A percentile compares a stretch with the other conserved stretches of the same genome.
Conservation (phyloP, 2,888 invertebrate species). For the Amphipoea oculea region DNA sequence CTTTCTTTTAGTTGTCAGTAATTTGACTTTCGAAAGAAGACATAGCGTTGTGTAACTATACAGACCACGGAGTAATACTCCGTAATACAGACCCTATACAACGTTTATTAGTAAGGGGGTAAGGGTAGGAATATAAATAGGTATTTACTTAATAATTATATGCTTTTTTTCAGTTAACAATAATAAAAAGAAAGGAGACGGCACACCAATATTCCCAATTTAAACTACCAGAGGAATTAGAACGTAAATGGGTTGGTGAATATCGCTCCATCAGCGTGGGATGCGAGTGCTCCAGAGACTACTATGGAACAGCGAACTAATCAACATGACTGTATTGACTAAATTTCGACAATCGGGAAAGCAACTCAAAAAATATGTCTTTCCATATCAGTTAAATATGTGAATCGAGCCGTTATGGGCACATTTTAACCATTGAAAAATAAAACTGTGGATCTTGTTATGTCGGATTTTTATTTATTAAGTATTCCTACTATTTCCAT, state of each 20-base stretch:
- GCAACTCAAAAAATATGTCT: slow-evolving; percentile 27
- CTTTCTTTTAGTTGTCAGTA: too few species aligned
- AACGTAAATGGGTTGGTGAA: slow-evolving; percentile 75
- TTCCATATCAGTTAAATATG: slow-evolving; percentile 51
- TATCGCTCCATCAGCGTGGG: slow-evolving; percentile 77
- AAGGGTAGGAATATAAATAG: neutral
- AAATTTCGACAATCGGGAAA: slow-evolving; percentile 29
- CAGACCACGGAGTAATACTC: too few species aligned
- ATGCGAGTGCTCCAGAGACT: slow-evolving; percentile 78
- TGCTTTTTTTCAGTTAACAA: slow-evolving; percentile 76
- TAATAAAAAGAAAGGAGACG: slow-evolving; percentile 73
- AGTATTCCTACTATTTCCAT: neutral
- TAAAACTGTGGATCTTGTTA: slow-evolving; percentile 34
- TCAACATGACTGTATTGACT: neutral
- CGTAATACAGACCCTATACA: too few species aligned
- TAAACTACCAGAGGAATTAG: slow-evolving; percentile 74
- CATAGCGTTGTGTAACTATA: too few species aligned
- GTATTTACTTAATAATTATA: neutral
- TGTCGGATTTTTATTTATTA: slow-evolving; percentile 28
- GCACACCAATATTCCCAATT: slow-evolving; percentile 41
- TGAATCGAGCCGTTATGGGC: slow-evolving; percentile 17
- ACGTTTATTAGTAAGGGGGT: too few species aligned
- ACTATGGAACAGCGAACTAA: slow-evolving; percentile 51
- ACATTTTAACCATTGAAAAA: slow-evolving; percentile 37
- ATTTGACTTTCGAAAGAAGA: too few species aligned